These are phyloP conservation scores for Sciurus vulgaris DNA, from an alignment of 2,797 vertebrate genomes.

Conservation along the genomic window DNA sequence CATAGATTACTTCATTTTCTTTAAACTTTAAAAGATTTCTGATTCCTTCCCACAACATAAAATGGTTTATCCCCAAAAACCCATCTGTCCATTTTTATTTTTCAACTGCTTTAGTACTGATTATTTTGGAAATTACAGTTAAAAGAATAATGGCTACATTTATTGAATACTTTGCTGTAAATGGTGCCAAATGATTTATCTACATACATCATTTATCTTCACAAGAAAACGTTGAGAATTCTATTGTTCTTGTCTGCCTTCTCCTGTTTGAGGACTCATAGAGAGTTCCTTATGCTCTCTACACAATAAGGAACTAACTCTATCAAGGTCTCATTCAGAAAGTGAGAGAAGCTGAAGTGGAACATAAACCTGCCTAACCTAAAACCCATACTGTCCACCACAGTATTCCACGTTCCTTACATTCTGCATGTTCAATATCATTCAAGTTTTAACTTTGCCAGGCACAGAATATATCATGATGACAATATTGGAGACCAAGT, in stretches of 20 bases:
- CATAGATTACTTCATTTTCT: background rate
- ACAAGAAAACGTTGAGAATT: background rate
- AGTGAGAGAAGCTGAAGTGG: background rate
- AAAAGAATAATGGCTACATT: constrained; percentile 1
- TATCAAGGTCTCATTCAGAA: background rate
- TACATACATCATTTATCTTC: background rate
- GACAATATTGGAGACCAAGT: background rate
- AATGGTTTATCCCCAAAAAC: background rate
- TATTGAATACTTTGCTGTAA: background rate
- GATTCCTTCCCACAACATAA: background rate
- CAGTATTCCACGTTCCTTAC: background rate
- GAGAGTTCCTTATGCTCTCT: too few species aligned
- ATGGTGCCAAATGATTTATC: background rate
- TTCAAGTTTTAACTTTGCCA: background rate
- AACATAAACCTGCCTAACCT: background rate
- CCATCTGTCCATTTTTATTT: background rate
- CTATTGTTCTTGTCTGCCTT: background rate
- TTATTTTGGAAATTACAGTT: constrained; percentile 17
- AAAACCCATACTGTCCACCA: background rate
- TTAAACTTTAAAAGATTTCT: background rate
- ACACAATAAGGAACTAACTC: too few species aligned
- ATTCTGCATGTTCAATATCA: background rate
- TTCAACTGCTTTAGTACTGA: background rate
- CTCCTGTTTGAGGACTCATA: too few species aligned
- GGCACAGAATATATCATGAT: background rate